phyloP scores from a whole-genome alignment of 2,113 vertebrate species.

The Anoplopoma fimbria region DNA sequence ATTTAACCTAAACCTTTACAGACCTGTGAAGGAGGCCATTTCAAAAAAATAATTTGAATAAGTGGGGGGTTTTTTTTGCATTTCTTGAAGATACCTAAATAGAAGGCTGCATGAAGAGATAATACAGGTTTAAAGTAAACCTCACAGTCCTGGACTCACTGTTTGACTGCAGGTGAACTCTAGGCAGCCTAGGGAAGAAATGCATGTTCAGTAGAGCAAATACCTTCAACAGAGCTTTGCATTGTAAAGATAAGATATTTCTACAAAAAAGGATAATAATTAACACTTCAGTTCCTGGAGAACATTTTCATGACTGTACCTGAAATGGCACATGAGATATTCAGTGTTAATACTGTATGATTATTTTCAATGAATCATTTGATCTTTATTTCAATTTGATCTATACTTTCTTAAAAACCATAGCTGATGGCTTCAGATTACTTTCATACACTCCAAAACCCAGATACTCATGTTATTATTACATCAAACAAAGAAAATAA shows the following conservation, averaged over 20 bases:
- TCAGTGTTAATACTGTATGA: not conserved
- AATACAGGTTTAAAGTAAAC: not conserved
- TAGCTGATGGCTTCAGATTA: no score
- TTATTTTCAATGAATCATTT: not conserved
- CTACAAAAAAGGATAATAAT: constrained; percentile 27
- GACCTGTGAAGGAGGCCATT: not conserved
- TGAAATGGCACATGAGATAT: not conserved
- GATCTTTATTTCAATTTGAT: not conserved
- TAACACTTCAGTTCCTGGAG: not conserved
- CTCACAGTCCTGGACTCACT: no score
- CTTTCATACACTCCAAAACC: no score
- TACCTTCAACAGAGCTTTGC: constrained; percentile 14
- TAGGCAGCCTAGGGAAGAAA: not conserved
- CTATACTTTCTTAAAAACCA: not conserved
- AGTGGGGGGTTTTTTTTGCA: no score
- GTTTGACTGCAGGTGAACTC: constrained; percentile 11
- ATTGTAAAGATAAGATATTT: constrained; percentile 34
- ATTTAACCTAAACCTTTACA: not conserved
- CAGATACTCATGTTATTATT: no score
- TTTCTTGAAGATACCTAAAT: not conserved
- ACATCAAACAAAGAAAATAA: no score
- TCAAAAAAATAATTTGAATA: no score
- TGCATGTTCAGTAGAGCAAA: constrained; percentile 35
- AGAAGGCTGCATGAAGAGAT: not conserved
- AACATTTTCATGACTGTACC: not conserved